phyloP scores from a whole-genome alignment of 2,888 invertebrate species.

The Cataglyphis albicans region DNA sequence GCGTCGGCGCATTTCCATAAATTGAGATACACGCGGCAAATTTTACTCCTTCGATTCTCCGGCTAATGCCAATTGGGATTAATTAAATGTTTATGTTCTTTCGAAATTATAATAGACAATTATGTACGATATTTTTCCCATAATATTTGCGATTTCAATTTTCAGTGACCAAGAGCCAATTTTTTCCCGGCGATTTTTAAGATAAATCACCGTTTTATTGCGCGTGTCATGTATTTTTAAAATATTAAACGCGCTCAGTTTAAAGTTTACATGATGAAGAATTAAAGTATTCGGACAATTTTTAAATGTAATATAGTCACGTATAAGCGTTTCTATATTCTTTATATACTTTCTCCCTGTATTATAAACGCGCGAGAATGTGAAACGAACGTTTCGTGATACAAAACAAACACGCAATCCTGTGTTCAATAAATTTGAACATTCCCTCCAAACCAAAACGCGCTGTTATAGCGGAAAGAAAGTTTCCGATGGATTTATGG shows the following conservation, averaged over 20 bases:
- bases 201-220: neutral
- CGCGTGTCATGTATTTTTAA: neutral
- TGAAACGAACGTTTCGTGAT: slow-evolving; percentile 47
- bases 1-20: slow-evolving; percentile 31
- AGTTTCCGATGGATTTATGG: slow-evolving; percentile 48
- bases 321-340: slow-evolving; percentile 7
- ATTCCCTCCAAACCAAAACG: slow-evolving; percentile 39
- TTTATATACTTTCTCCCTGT: neutral
- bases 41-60: slow-evolving; percentile 3
- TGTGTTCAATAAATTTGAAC: slow-evolving; percentile 42
- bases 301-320: neutral
- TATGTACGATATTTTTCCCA: neutral
- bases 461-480: slow-evolving; percentile 33
- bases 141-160: neutral
- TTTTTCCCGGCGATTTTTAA: neutral
- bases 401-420: slow-evolving; percentile 48
- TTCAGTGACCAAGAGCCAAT: neutral
- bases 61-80: slow-evolving; percentile 16
- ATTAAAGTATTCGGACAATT: neutral
- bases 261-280: slow-evolving; percentile 15
- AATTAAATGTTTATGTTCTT: slow-evolving; percentile 21
- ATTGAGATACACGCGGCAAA: slow-evolving; percentile 21
- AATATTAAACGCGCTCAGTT: slow-evolving; percentile 13
- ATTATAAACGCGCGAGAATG: slow-evolving; percentile 40
- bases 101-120: neutral